These are phyloP conservation scores for Streblospio benedicti DNA, from an alignment of 1,140 invertebrate species.

Conservation along the genomic window DNA sequence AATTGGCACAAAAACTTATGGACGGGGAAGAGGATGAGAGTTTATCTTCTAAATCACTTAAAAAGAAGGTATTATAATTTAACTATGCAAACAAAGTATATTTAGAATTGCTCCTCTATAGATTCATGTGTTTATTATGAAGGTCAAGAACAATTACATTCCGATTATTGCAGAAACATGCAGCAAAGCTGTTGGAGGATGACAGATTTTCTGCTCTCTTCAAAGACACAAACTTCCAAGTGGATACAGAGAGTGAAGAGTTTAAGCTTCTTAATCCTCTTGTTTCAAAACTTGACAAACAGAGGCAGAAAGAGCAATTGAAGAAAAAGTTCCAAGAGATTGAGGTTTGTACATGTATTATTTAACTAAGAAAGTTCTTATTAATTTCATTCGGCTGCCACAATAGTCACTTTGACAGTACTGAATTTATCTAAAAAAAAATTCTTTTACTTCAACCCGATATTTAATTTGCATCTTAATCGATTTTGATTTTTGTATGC, in stretches of 20 bases:
- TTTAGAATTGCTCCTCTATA: no score
- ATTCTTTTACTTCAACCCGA: background rate
- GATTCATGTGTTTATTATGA: no score
- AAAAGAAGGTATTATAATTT: no score
- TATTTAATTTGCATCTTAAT: background rate
- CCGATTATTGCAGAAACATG: slow-evolving; percentile 45
- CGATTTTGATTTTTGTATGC: background rate
- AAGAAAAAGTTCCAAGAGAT: slow-evolving; percentile 52
- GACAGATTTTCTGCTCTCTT: slow-evolving; percentile 82
- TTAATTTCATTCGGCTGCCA: background rate
- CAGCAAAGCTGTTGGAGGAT: slow-evolving; percentile 67
- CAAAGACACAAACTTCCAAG: slow-evolving; percentile 84
- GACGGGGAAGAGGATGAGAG: slow-evolving; percentile 48
- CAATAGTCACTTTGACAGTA: background rate
- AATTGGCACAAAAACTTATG: slow-evolving; percentile 76
- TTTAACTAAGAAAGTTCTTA: background rate
- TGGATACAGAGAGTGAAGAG: slow-evolving; percentile 72
- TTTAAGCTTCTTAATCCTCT: slow-evolving; percentile 74
- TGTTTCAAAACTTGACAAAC: slow-evolving; percentile 67
- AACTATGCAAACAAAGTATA: no score
- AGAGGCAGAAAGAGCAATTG: slow-evolving; percentile 52
- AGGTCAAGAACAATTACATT: no score
- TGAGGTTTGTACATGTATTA: slow-evolving; percentile 35
- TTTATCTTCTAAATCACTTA: no score
- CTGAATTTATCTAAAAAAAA: background rate